Evolutionary conservation across 2,113 vertebrate genomes (phyloP), one percentile per base, ranked within the genome.

Genomic region (Melozone crissalis): DNA sequence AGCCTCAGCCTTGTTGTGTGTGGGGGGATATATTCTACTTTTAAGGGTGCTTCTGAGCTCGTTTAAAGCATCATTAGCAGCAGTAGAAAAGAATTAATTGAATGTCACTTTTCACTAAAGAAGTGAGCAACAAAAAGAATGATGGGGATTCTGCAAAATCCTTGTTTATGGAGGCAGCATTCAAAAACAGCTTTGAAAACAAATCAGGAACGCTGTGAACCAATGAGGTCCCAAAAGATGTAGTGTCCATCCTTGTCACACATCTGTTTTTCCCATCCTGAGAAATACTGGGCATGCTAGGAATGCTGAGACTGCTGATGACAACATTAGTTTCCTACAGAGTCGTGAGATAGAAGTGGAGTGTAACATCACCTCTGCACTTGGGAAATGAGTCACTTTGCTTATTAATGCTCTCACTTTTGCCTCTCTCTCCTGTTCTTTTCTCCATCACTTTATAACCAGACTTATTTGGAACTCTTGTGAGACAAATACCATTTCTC

Each of bases 401-500:
- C 83, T 92, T 94, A 89, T 94, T 89, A 95, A 84, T 90, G 82
- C 88, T 92, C 90, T 84, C 55, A 23, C 77, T 72, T 94, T 90
- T 30, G 3, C 81, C 68, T 96, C 94, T 97, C 77, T 58, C 84
- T 96, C 78, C 88, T 90, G 92, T 84, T 96, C 43, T 94, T 69
- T 89, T 47, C 59, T 74, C 55, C 44, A 84, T 90, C 62, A 24
- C 69, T 89, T 63, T 90, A 78, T 95, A 94, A 81, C 59, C 87
- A 90, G 96, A 88, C 68, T 89, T 94, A 80, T 87, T 94, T 94
- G 95, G 75, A 96, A 79, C 75, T 89, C 88, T 77, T 93, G 58
- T 92, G 90, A 95, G 92, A 94, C 93, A 94, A 97, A 92, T 74
- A 87, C 58, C 23, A 13, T 87, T 95, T 97, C 66, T 96, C 88